Conservation (phyloP, 2,888 invertebrate genomes). For the Orthonychiurus folsomi region DNA sequence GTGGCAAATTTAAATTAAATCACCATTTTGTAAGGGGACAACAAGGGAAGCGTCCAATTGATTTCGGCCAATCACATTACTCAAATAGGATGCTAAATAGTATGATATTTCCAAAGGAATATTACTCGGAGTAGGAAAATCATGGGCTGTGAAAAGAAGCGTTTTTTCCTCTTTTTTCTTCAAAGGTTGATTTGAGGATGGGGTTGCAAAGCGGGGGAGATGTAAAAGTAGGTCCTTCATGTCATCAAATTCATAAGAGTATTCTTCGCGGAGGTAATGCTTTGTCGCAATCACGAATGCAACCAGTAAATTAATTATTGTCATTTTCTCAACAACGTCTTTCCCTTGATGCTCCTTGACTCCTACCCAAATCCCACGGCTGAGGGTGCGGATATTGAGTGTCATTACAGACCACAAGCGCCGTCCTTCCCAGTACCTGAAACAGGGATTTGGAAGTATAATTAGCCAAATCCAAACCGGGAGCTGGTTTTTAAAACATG, state of each 20-base stretch:
- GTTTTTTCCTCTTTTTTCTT: constrained; percentile 8
- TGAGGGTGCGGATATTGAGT: constrained; percentile 26
- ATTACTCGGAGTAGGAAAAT: constrained; percentile 28
- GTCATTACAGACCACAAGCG: constrained; percentile 31
- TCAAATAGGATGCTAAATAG: constrained; percentile 26
- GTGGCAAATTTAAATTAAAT: too few relatives aligned
- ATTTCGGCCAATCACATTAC: too few relatives aligned
- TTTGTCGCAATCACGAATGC: constrained; percentile 28
- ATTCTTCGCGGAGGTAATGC: constrained; percentile 30
- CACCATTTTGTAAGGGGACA: too few relatives aligned
- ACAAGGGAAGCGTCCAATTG: too few relatives aligned
- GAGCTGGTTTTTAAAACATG: too few relatives aligned
- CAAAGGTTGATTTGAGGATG: constrained; percentile 27
- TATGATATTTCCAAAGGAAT: constrained; percentile 31
- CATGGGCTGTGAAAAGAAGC: constrained; percentile 25
- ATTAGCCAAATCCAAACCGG: too few relatives aligned
- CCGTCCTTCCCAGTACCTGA: constrained; percentile 33
- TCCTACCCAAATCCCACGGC: constrained; percentile 29
- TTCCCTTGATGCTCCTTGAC: constrained; percentile 24
- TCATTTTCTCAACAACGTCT: constrained; percentile 29
- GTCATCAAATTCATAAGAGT: constrained; percentile 32
- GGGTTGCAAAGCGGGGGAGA: constrained; percentile 34
- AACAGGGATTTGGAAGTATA: too few relatives aligned
- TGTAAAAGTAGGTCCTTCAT: constrained; percentile 29
- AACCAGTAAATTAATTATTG: constrained; percentile 27